phyloP scores from a whole-genome alignment of 1,140 invertebrate species.

The Drosophila orena region DNA sequence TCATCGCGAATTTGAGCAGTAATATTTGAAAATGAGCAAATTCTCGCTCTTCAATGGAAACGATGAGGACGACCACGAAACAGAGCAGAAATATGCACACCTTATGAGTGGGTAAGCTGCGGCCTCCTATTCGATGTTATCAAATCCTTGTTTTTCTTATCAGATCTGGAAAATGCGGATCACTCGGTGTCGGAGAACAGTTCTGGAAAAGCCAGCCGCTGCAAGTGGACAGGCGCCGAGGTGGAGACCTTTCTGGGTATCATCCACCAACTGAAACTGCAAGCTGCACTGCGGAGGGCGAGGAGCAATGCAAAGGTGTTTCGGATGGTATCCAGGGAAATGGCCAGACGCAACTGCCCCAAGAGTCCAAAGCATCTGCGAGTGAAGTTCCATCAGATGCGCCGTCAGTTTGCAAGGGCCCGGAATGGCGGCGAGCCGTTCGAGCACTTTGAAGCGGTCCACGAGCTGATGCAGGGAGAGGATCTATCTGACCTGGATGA shows the following conservation, averaged over 20 bases:
- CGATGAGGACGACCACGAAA: slow-evolving; percentile 16
- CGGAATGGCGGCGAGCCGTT: slow-evolving; percentile 24
- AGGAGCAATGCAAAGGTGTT: slow-evolving; percentile 59
- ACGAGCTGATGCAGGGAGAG: slow-evolving; percentile 33
- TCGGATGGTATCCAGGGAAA: slow-evolving; percentile 42
- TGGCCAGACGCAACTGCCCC: slow-evolving; percentile 25
- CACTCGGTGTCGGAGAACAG: slow-evolving; percentile 6
- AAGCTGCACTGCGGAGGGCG: slow-evolving; percentile 26
- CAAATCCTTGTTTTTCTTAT: neutral
- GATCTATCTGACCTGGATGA: slow-evolving; percentile 15
- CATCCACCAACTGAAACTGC: slow-evolving; percentile 38
- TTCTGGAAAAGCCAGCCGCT: neutral
- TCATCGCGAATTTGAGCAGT: too few species aligned
- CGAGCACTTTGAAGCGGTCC: slow-evolving; percentile 36
- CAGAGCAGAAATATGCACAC: slow-evolving; percentile 55
- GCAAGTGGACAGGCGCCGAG: slow-evolving; percentile 46
- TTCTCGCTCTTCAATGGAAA: slow-evolving; percentile 1
- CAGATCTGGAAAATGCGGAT: slow-evolving; percentile 10
- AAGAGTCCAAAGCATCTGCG: slow-evolving; percentile 54
- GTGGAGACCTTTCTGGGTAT: slow-evolving; percentile 44
- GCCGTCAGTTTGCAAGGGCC: slow-evolving; percentile 35
- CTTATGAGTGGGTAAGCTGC: slow-evolving; percentile 29
- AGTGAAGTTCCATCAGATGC: slow-evolving; percentile 50
- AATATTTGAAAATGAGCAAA: slow-evolving; percentile 14
- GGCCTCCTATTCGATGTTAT: neutral